Evolutionary conservation across 2,113 vertebrate species (phyloP).

Genomic region (Proterorhinus semilunaris): DNA sequence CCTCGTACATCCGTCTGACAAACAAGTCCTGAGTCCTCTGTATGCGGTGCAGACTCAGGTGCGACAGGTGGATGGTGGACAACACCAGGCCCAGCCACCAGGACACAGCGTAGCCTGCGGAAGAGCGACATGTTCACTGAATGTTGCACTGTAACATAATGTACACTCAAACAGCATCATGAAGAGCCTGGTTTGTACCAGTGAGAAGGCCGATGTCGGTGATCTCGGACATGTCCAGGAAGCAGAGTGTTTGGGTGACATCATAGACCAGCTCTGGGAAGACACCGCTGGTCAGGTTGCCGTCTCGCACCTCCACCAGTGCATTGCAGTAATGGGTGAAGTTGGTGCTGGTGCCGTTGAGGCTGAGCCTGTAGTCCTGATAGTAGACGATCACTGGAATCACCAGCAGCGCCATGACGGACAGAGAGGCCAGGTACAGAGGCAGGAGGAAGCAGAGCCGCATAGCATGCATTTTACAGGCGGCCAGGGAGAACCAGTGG

Average conservation of each 20-base stretch:
- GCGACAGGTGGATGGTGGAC: constrained; percentile 66
- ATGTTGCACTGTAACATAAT: background rate
- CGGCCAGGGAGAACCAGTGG: constrained; percentile 67
- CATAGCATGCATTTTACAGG: constrained; percentile 76
- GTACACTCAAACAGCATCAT: background rate
- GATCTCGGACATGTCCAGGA: constrained; percentile 29
- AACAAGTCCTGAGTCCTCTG: constrained; percentile 73
- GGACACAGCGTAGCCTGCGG: constrained; percentile 34
- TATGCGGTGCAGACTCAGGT: constrained; percentile 58
- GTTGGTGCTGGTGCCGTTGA: constrained; percentile 29
- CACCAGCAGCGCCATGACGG: constrained; percentile 51
- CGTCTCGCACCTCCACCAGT: constrained; percentile 7
- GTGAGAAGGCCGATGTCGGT: constrained; percentile 31
- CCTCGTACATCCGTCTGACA: constrained; percentile 62
- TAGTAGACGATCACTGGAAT: constrained; percentile 31
- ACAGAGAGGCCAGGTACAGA: constrained; percentile 64
- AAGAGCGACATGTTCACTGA: background rate
- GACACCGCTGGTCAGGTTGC: background rate
- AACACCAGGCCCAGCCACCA: constrained; percentile 69
- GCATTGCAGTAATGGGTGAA: constrained; percentile 44
- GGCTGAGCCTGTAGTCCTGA: constrained; percentile 1
- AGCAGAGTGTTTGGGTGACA: constrained; percentile 50
- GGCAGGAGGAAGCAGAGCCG: constrained; percentile 68
- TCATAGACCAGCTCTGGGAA: constrained; percentile 45
- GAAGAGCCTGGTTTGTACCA: constrained; percentile 20